phyloP scores from a whole-genome alignment of 2,888 invertebrate genomes.

The Cheilosia scutellata region DNA sequence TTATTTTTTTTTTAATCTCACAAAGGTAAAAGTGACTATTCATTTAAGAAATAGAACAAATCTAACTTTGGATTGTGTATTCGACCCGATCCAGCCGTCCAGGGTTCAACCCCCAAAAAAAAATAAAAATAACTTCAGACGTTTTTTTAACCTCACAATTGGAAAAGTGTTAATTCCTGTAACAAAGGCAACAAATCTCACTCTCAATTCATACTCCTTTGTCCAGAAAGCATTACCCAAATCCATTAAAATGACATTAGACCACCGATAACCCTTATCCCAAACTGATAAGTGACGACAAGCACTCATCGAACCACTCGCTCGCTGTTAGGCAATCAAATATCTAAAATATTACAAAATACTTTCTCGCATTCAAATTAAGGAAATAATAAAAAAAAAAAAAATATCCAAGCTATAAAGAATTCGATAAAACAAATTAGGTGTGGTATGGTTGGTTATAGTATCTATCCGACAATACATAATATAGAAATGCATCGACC shows the following conservation, averaged over 20 bases:
- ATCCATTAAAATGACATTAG: slow-evolving; percentile 47
- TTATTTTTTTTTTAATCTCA: too few species aligned
- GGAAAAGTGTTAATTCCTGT: too few species aligned
- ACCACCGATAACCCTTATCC: slow-evolving; percentile 14
- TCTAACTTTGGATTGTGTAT: too few species aligned
- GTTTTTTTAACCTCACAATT: too few species aligned
- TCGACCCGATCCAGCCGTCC: too few species aligned
- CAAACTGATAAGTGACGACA: slow-evolving; percentile 2
- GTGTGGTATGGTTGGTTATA: slow-evolving; percentile 35
- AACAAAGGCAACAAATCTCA: too few species aligned
- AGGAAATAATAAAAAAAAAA: not conserved
- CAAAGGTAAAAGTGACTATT: too few species aligned
- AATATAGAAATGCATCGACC: slow-evolving; percentile 34
- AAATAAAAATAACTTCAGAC: too few species aligned
- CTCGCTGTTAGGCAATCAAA: slow-evolving; percentile 20
- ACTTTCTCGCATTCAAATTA: slow-evolving; percentile 44
- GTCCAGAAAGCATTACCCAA: slow-evolving; percentile 11
- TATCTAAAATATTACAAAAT: slow-evolving; percentile 29
- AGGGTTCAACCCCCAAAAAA: too few species aligned
- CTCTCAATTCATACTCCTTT: too few species aligned
- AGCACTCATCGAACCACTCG: not conserved
- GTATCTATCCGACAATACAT: not conserved
- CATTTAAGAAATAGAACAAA: too few species aligned
- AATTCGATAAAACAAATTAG: slow-evolving; percentile 54
- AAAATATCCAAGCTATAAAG: not conserved